Base-by-base conservation (phyloP, 2,113 vertebrate genomes). In the Lagopus leucura region DNA sequence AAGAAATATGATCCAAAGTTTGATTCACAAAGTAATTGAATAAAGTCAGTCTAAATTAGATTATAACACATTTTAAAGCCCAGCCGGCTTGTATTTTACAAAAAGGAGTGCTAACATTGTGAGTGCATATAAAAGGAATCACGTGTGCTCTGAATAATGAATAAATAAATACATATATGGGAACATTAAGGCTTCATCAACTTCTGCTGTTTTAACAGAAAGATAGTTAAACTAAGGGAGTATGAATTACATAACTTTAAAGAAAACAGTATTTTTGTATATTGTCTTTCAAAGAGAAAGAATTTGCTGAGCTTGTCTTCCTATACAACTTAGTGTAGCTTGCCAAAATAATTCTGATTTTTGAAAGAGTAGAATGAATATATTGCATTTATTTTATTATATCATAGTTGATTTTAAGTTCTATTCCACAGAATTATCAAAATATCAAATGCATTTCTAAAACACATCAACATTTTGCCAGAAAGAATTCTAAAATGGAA, bases 51-150 rank as follows among this genome's bases (percentile, higher is more conserved):
- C 8, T 54, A 7, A 8, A 5, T 47, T 70, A 54, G 30, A 86
- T 32, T 55, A 75, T 85, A 77, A 47, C 45, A 47, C 3, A 38
- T 89, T 70, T 52, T 34, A 5, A 47, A 27, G 25, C 43, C 24
- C 57, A 40, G 19, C 6, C 64, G 21, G 45, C 22, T 38, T 48
- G 16, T 54, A 50, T 58, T 57, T 70, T 91, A 76, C 17, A n/a
- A n/a, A 25, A 18, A 79, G 32, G 17, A 65, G 6, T 69, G 42
- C 34, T 86, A 86, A 82, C 24, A 76, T 24, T 25, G 55, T 85
- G 95, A 82, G 12, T 79, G 94, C 30, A 57, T 55, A 75, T 66
- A 92, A 96, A 91, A 69, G 78, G 76, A 96, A 86, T 94, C 42
- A 30, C 42, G 70, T 75, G 61, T 32, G 42, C 72, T 94, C 28